These are phyloP conservation scores for Protobothrops flavoviridis DNA, from an alignment of 2,113 vertebrate genomes.

Conservation along the genomic window DNA sequence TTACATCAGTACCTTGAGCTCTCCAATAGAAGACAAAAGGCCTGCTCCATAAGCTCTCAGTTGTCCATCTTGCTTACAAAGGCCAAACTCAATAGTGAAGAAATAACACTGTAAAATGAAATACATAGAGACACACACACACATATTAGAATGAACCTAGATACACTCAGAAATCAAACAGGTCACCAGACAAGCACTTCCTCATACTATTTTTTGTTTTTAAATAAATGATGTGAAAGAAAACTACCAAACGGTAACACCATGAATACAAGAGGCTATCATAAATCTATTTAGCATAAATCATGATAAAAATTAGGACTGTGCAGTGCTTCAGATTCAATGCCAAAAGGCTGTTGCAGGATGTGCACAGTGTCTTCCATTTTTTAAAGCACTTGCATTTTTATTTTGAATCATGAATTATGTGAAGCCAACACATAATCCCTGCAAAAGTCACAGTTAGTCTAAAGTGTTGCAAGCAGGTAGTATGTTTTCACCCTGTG, in stretches of 20 bases:
- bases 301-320: neutral
- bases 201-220: slow-evolving; percentile 21
- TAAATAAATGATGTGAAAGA: slow-evolving; percentile 36
- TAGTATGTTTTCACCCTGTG: neutral
- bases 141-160: slow-evolving; percentile 1
- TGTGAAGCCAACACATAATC: neutral
- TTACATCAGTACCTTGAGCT: slow-evolving; percentile 80
- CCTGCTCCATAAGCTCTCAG: slow-evolving; percentile 96
- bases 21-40: slow-evolving; percentile 94
- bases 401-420: neutral
- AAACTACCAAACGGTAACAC: neutral
- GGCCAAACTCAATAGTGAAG: slow-evolving; percentile 97
- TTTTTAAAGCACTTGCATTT: neutral
- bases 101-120: slow-evolving; percentile 88
- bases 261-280: neutral
- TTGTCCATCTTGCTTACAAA: slow-evolving; percentile 96
- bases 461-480: neutral
- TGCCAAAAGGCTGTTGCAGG: neutral
- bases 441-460: neutral
- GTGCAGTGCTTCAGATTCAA: neutral
- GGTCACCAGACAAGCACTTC: slow-evolving; percentile 20
- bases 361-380: neutral
- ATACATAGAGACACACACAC: neutral
- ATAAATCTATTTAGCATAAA: neutral
- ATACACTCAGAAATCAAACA: neutral